Base-by-base conservation (phyloP, 30 jellyfish, hydroid and myxozoan genomes). In the Morbakka virulenta region DNA sequence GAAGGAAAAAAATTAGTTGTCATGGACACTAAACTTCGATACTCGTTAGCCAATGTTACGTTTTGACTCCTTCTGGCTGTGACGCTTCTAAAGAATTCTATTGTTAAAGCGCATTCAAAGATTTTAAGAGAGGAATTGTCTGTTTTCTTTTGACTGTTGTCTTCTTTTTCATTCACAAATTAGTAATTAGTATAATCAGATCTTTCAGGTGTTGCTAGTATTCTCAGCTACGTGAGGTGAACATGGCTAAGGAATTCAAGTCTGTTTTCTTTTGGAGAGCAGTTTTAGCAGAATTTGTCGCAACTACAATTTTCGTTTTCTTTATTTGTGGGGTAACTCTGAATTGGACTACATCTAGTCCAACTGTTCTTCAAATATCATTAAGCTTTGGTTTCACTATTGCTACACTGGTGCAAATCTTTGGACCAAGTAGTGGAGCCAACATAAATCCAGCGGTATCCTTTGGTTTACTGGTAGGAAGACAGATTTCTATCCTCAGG, bases 341-440 rank as follows among this genome's bases (percentile, higher is more conserved):
- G 64, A 77, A 83, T 3, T 52, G 68, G 82, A 70, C 57, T 22
- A 32, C 35, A 0, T 28, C 85, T 2, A 17, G 13, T 6, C 97
- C 97, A 25, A 82, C 89, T 26, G 53, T 79, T 50, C 76, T 95
- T 3, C 96, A 77, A 22, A 91, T 85, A 22, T 33, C 96, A 14
- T 67, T 91, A 21, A 64, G 88, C 52, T 84, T 91, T 61, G 98
- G 98, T 35, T 76, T 91, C 26, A 69, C 96, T 25, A 80, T 91
- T 11, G 95, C 98, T 6, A 85, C 84, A 17, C 78, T 91, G 83
- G 89, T 76, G 21, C 98, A 91, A 77, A 74, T 85, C 23, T 91
- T 91, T 69, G 98, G 98, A n/a, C 95, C 98, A 21, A 34, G 88
- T 31, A 84, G 98, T 69, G 98, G 98, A 25, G 98, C 90, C 34